Evolutionary conservation across 2,888 invertebrate species (phyloP).

Genomic region (Hirtodrosophila alboralis): DNA sequence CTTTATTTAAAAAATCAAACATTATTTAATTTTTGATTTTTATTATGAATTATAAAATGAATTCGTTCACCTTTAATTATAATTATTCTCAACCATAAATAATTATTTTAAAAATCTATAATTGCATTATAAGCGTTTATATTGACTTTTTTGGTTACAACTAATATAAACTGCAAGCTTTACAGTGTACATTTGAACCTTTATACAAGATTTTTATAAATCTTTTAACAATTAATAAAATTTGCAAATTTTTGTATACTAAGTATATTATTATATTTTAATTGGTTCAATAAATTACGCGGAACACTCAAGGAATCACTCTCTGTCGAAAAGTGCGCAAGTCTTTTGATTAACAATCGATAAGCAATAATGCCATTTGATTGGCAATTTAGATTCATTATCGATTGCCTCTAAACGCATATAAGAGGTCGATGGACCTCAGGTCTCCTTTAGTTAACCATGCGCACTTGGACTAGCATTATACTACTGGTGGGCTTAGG

Average conservation of each 20-base stretch:
- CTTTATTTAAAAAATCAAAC: too few relatives aligned
- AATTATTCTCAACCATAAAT: too few relatives aligned
- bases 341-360: constrained; percentile 17
- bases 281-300: constrained; percentile 36
- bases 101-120: too few relatives aligned
- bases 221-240: too few relatives aligned
- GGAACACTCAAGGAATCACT: constrained; percentile 7
- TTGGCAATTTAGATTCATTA: constrained; percentile 39
- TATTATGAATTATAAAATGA: too few relatives aligned
- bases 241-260: background rate
- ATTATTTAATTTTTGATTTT: too few relatives aligned
- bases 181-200: too few relatives aligned
- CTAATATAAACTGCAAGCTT: too few relatives aligned
- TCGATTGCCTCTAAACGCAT: constrained; percentile 27
- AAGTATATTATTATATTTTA: constrained; percentile 2
- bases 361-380: constrained; percentile 29
- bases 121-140: too few relatives aligned
- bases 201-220: too few relatives aligned
- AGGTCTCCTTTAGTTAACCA: constrained; percentile 50
- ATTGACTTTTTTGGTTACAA: too few relatives aligned
- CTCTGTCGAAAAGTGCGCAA: background rate
- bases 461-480: constrained; percentile 55
- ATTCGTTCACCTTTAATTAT: too few relatives aligned
- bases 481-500: constrained; percentile 57
- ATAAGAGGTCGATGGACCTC: constrained; percentile 44